Evolutionary conservation across 1,140 invertebrate species (phyloP).

Genomic region (Hyphantria cunea): DNA sequence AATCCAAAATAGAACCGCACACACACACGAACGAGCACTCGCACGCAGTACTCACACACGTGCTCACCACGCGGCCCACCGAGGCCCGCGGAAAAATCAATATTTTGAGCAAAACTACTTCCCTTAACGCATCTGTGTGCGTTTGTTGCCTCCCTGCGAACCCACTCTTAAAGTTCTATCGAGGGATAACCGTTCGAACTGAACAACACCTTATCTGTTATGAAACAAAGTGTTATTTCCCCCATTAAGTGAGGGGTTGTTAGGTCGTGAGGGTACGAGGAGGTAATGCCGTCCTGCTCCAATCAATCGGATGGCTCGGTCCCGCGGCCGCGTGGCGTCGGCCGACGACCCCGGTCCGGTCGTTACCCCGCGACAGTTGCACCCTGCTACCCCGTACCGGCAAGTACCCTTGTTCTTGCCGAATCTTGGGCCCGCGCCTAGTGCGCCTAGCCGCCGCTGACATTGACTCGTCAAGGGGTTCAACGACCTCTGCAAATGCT

Average conservation of each 20-base stretch:
- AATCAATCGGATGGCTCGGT: slow-evolving; percentile 73
- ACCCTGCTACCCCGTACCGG: slow-evolving; percentile 71
- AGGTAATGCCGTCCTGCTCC: slow-evolving; percentile 66
- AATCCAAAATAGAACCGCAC: slow-evolving; percentile 73
- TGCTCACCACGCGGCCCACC: slow-evolving; percentile 56
- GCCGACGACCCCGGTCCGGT: slow-evolving; percentile 72
- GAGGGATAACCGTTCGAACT: slow-evolving; percentile 30
- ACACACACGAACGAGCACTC: slow-evolving; percentile 42
- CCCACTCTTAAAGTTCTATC: slow-evolving; percentile 46
- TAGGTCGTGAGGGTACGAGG: slow-evolving; percentile 64
- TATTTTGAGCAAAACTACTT: slow-evolving; percentile 82
- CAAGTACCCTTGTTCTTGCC: slow-evolving; percentile 66
- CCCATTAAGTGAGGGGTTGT: slow-evolving; percentile 58
- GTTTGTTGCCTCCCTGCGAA: slow-evolving; percentile 39
- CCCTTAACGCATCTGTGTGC: slow-evolving; percentile 68
- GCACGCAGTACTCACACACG: slow-evolving; percentile 46
- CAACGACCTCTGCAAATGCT: slow-evolving; percentile 57
- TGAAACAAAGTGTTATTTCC: slow-evolving; percentile 63
- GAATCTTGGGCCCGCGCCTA: slow-evolving; percentile 68
- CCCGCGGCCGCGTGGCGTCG: slow-evolving; percentile 72
- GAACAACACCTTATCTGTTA: slow-evolving; percentile 63
- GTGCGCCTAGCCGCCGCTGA: slow-evolving; percentile 59
- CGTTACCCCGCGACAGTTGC: slow-evolving; percentile 73
- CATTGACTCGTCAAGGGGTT: slow-evolving; percentile 73
- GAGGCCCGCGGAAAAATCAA: slow-evolving; percentile 76